Evolutionary conservation across 1,140 invertebrate species (phyloP).

Genomic region (Temnothorax longispinosus): DNA sequence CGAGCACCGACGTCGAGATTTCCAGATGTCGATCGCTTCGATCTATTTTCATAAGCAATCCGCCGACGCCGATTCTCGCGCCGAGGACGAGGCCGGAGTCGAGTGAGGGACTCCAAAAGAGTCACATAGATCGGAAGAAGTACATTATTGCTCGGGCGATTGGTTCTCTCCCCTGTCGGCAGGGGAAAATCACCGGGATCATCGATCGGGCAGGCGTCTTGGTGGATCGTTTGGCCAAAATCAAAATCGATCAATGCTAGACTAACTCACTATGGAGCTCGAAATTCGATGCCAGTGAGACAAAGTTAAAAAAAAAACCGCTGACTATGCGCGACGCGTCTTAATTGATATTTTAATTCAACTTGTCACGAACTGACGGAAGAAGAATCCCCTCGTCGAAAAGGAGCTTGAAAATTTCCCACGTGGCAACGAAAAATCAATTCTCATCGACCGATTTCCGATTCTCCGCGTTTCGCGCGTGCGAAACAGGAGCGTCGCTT

Average conservation of each 20-base stretch:
- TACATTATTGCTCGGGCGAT: slow-evolving; percentile 49
- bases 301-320: neutral
- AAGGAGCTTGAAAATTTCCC: neutral
- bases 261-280: neutral
- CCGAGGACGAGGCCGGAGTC: neutral
- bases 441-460: neutral
- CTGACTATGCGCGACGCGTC: neutral
- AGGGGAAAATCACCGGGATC: neutral
- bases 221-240: neutral
- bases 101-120: slow-evolving; percentile 2
- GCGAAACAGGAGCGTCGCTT: neutral
- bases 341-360: neutral
- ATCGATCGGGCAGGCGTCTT: slow-evolving; percentile 48
- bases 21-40: neutral
- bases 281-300: neutral
- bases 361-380: neutral
- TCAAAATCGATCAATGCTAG: neutral
- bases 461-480: neutral
- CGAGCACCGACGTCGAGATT: neutral
- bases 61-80: slow-evolving; percentile 2
- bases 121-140: neutral
- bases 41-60: neutral
- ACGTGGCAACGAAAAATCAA: neutral
- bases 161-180: neutral
- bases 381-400: neutral